These are phyloP conservation scores for Thera obeliscata DNA, from an alignment of 2,888 invertebrate species.

Conservation along the genomic window DNA sequence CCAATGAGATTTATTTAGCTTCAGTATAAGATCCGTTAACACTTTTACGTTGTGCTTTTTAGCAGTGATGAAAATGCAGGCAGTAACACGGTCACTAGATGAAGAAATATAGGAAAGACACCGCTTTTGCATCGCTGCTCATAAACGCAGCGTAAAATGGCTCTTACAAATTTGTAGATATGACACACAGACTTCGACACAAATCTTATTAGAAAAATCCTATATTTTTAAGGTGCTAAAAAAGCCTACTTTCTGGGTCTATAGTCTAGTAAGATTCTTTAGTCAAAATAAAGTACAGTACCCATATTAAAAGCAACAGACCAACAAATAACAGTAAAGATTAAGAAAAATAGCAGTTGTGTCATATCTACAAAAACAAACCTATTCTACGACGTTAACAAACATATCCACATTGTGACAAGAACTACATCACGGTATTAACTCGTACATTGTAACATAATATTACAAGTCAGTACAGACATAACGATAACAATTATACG, in stretches of 20 bases:
- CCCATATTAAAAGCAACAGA: neutral
- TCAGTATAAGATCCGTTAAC: neutral
- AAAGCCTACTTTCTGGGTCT: too few relatives aligned
- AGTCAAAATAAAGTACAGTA: neutral
- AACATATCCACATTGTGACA: conserved; percentile 38
- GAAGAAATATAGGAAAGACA: neutral
- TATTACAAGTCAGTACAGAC: conserved; percentile 19
- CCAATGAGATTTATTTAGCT: neutral
- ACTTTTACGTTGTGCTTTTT: neutral
- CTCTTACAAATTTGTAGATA: neutral
- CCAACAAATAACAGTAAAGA: neutral
- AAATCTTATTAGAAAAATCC: neutral
- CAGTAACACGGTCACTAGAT: neutral
- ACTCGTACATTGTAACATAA: conserved; percentile 21
- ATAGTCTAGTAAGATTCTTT: neutral
- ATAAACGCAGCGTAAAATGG: neutral
- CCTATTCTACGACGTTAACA: conserved; percentile 30
- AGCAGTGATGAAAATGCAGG: neutral
- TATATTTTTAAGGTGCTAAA: neutral
- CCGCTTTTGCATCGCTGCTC: neutral
- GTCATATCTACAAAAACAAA: conserved; percentile 45
- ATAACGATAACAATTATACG: conserved; percentile 32
- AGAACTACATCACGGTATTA: conserved; percentile 35
- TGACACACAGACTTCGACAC: neutral
- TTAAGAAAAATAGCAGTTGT: conserved; percentile 8